These are phyloP conservation scores for Busseola fusca DNA, from an alignment of 2,888 invertebrate genomes.

Conservation along the genomic window DNA sequence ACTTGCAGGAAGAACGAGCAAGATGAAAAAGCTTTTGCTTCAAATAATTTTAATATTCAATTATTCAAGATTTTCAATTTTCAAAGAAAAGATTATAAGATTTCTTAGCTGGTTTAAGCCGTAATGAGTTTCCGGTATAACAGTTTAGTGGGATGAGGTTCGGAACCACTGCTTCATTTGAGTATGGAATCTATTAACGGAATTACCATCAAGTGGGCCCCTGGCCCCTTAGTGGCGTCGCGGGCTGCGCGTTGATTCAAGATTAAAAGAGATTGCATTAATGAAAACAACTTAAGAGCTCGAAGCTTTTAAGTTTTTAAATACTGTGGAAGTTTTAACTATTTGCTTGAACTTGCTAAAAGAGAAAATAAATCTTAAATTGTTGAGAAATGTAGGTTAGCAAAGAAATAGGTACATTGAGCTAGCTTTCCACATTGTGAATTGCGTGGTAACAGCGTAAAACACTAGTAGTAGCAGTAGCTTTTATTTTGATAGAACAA, in stretches of 20 bases:
- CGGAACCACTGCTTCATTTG: conserved; percentile 75
- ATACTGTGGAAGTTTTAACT: conserved; percentile 48
- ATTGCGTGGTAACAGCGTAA: neutral
- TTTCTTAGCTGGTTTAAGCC: conserved; percentile 83
- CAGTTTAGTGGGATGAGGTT: conserved; percentile 81
- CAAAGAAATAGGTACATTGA: conserved; percentile 8
- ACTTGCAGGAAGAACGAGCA: conserved; percentile 52
- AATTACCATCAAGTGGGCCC: conserved; percentile 68
- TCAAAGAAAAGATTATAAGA: conserved; percentile 84
- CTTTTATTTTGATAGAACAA: neutral
- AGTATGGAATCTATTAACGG: conserved; percentile 73
- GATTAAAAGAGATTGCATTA: conserved; percentile 58
- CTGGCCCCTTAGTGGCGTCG: conserved; percentile 56
- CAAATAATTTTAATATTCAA: conserved; percentile 82
- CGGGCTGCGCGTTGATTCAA: conserved; percentile 57
- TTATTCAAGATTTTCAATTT: conserved; percentile 86
- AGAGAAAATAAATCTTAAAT: conserved; percentile 32
- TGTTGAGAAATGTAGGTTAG: conserved; percentile 19
- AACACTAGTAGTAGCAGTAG: neutral
- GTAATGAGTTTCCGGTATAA: conserved; percentile 86
- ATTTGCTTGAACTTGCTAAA: conserved; percentile 53
- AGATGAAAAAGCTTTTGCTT: conserved; percentile 70
- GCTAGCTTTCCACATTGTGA: neutral
- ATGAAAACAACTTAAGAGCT: conserved; percentile 58
- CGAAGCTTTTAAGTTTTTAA: conserved; percentile 46